These are phyloP conservation scores for Linepithema humile DNA, from an alignment of 1,140 invertebrate genomes.

Conservation along the genomic window DNA sequence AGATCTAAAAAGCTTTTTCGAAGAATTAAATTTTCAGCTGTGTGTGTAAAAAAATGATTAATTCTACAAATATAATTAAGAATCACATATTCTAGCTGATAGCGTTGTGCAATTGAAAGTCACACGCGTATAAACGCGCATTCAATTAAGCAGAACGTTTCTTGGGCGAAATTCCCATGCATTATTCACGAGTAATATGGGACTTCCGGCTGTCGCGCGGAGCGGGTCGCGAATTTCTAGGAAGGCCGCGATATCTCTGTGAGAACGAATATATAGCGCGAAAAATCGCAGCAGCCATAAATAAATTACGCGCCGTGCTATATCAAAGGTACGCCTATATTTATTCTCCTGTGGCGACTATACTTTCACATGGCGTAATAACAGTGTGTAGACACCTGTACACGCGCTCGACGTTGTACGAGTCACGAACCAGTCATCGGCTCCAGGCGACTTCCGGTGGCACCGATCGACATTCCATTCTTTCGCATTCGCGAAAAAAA, in stretches of 20 bases:
- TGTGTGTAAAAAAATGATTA: no score
- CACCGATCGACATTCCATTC: slow-evolving; percentile 71
- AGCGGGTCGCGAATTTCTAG: slow-evolving; percentile 27
- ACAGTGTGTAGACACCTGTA: slow-evolving; percentile 9
- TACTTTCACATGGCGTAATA: slow-evolving; percentile 33
- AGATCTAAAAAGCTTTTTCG: not conserved
- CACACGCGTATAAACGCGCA: not conserved
- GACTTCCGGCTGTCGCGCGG: slow-evolving; percentile 4
- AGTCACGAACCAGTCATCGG: slow-evolving; percentile 56
- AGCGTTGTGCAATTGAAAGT: not conserved
- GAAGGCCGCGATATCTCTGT: not conserved
- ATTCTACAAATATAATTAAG: no score
- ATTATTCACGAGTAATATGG: slow-evolving; percentile 28
- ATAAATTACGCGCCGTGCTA: slow-evolving; percentile 16
- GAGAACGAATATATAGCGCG: slow-evolving; percentile 23
- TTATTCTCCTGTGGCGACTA: slow-evolving; percentile 20
- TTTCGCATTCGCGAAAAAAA: slow-evolving; percentile 63
- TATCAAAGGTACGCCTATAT: slow-evolving; percentile 24
- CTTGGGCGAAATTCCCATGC: slow-evolving; percentile 28
- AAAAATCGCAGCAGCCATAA: slow-evolving; percentile 30
- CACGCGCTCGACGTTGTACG: not conserved
- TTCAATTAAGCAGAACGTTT: slow-evolving; percentile 36
- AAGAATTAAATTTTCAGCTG: not conserved
- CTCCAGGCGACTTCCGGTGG: slow-evolving; percentile 63
- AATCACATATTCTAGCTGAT: not conserved